Evolutionary conservation across 2,888 invertebrate species (phyloP).

Genomic region (Polylopha cassiicola): DNA sequence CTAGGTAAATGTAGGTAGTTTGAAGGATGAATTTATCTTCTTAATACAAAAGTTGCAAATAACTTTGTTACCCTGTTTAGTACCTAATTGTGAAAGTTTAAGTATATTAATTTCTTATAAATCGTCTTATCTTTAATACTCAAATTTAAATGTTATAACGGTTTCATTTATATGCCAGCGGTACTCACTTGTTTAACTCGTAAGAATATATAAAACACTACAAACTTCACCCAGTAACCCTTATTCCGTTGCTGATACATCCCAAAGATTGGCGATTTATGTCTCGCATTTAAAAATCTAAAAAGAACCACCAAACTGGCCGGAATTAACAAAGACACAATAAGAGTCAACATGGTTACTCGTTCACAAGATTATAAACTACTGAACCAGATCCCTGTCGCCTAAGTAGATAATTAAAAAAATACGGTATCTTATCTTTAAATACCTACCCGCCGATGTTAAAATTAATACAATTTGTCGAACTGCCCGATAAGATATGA

Average conservation of each 20-base stretch:
- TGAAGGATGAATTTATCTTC: no score
- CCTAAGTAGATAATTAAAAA: conserved; percentile 8
- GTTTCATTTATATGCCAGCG: no score
- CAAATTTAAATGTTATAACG: no score
- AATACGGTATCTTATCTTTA: conserved; percentile 13
- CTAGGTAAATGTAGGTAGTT: no score
- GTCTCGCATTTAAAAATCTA: conserved; percentile 48
- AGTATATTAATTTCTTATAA: no score
- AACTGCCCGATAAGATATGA: neutral
- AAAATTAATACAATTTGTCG: neutral
- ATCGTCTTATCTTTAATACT: no score
- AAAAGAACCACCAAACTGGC: conserved; percentile 44
- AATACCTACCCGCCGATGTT: conserved; percentile 7
- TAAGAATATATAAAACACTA: conserved; percentile 62
- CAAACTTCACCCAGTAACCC: conserved; percentile 70
- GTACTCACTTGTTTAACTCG: conserved; percentile 65
- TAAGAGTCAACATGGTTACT: conserved; percentile 38
- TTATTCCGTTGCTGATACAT: conserved; percentile 72
- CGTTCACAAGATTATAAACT: neutral
- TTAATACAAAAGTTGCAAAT: no score
- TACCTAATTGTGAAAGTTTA: no score
- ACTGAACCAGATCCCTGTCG: neutral
- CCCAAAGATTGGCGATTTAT: conserved; percentile 62
- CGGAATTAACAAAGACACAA: conserved; percentile 40
- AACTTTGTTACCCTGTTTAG: no score